Evolutionary conservation across 1,140 invertebrate genomes (phyloP), one percentile per base, ranked within the genome.

Genomic region (Trichoplusia ni): DNA sequence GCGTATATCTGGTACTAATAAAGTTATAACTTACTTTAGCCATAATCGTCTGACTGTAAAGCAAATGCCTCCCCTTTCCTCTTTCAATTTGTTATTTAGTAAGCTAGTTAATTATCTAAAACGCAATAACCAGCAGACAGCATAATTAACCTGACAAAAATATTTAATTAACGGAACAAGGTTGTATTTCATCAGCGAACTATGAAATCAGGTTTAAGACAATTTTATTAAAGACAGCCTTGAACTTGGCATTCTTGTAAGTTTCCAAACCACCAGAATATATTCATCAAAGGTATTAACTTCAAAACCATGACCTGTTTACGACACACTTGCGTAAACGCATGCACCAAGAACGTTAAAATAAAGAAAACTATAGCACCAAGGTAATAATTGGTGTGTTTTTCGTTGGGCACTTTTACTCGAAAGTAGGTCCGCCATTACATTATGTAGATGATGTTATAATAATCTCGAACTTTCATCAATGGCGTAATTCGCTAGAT

Each of bases 381-480:
- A 49, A 29, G 23, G 16, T 9, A 35, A 25, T 54, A 42, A 56
- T 42, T 16, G 9, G 11, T 42, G 7, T 13, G 35, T 42, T 49
- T 58, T 44, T 58, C 37, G 9, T 31, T 40, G n/a, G 27, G 25
- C 23, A 42, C 54, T 58, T 42, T 58, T 58, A 44, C 38, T 58
- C 5, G 37, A 42, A 51, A 51, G 47, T 51, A 29, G 38, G 38
- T 42, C 38, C 23, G 25, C 46, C 46, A 49, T 49, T 31, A 14
- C 37, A 44, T 58, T 44, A 58, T 58, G 53, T 58, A 58, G 53
- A 58, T 58, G 54, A 31, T 58, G 38, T 16, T 58, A 58, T 58
- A 58, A 58, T 58, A 58, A 58, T 58, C 54, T 58, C 23, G 21
- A 21, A 58, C 54, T 58, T 58, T 58, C 54, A 58, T 58, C 54